Base-by-base conservation (phyloP, 2,888 invertebrate genomes). In the Cheilosia scutellata region DNA sequence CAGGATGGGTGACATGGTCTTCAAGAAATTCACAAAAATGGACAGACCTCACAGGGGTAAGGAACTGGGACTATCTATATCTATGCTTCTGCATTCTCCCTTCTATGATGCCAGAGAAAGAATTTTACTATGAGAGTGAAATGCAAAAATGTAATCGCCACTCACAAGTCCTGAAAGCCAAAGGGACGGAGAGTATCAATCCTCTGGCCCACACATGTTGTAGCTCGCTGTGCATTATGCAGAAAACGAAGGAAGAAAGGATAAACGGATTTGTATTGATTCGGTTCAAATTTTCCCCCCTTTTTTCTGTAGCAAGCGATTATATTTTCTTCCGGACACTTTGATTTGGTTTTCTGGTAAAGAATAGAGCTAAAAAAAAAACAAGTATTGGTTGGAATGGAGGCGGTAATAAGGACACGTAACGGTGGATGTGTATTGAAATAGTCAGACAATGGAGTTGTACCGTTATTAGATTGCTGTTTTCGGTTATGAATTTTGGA, bases 261-360 rank as follows among this genome's bases (percentile, higher is more conserved):
- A 87, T 87, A 87, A 87, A 87, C 82, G 87, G 87, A 87, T 87
- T 87, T 87, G 87, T 87, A 87, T 87, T 87, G 87, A 87, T 78
- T 87, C 82, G 82, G 87, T 87, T 82, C 78, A 82, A 87, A 82
- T 82, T 87, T 82, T 25, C 57, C 40, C 16, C 20, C 47, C 20
- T 42, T 55, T 40, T 80, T 33, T 60, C 53, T 44, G 31, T 29
- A 47, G 63, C 58, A 55, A 20, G 70, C 82, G 77, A 74, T 82
- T 82, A 82, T 77, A 74, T 78, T 77, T 77, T 86, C 76, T 82
- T 87, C 87, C 78, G 87, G 77, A 82, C 82, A 87, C 70, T 87
- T 87, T 87, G 82, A 87, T 87, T 87, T 60, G 77, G 80, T 72
- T 77, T 77, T 62, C 80, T 72, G 72, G 76, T 29, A 47, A 53